phyloP scores from a whole-genome alignment of 2,797 vertebrate genomes.

The Betta splendens region DNA sequence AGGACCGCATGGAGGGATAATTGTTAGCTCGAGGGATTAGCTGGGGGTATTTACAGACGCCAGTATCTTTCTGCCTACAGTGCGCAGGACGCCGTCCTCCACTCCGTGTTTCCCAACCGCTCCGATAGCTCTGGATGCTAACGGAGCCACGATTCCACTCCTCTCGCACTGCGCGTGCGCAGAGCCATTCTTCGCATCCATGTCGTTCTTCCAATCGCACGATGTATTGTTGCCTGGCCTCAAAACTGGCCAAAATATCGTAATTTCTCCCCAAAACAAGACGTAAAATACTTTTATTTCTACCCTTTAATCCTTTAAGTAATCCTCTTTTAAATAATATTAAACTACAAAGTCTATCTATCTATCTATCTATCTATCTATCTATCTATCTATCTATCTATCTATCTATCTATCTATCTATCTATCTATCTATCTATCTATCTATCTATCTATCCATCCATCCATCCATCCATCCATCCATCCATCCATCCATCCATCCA shows the following conservation, averaged over 20 bases:
- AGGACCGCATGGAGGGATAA: constrained; percentile 71
- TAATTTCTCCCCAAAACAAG: background rate
- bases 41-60: constrained; percentile 69
- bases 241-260: background rate
- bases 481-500: background rate
- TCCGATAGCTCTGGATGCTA: constrained; percentile 68
- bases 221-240: constrained; percentile 42
- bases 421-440: background rate
- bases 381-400: too few relatives aligned
- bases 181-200: constrained; percentile 6
- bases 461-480: background rate
- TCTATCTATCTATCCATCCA: background rate
- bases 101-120: constrained; percentile 43
- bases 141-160: constrained; percentile 48
- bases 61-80: constrained; percentile 51
- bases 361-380: too few relatives aligned
- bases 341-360: too few relatives aligned
- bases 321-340: too few relatives aligned
- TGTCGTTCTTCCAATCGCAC: background rate
- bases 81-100: constrained; percentile 59
- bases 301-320: too few relatives aligned
- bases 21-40: constrained; percentile 74
- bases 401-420: too few relatives aligned
- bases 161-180: constrained; percentile 63
- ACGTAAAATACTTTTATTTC: too few relatives aligned